Conservation (phyloP, 2,797 vertebrate genomes). For the Cynodonichthys magdalenae region DNA sequence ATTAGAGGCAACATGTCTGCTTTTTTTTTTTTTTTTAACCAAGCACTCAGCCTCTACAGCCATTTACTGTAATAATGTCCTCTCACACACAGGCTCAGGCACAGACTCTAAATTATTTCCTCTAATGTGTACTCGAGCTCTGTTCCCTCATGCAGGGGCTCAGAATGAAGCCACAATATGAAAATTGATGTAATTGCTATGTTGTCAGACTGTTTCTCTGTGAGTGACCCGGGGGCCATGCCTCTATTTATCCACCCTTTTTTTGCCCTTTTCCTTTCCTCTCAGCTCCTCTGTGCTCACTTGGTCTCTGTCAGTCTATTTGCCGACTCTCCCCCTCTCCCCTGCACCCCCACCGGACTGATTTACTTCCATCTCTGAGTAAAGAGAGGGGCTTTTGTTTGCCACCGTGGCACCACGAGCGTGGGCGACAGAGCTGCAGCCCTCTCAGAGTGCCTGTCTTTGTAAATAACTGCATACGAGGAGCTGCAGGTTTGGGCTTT, state of each 20-base stretch:
- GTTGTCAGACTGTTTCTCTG: constrained; percentile 54
- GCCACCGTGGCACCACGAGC: constrained; percentile 43
- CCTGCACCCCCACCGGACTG: constrained; percentile 52
- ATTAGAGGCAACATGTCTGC: constrained; percentile 41
- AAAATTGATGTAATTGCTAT: constrained; percentile 67
- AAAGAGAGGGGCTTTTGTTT: constrained; percentile 66
- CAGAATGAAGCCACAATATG: constrained; percentile 48
- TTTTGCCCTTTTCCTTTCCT: constrained; percentile 16
- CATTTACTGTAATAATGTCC: constrained; percentile 65
- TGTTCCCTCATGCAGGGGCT: constrained; percentile 31
- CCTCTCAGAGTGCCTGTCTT: not conserved
- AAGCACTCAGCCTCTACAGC: constrained; percentile 42
- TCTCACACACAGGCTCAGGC: constrained; percentile 52
- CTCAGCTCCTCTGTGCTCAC: constrained; percentile 21
- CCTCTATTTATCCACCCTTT: constrained; percentile 17
- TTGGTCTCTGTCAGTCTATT: constrained; percentile 39
- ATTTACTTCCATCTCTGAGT: constrained; percentile 53
- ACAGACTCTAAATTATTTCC: constrained; percentile 51
- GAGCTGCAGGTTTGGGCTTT: too few relatives aligned
- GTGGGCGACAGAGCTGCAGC: constrained; percentile 37
- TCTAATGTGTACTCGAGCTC: constrained; percentile 45
- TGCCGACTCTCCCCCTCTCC: constrained; percentile 21
- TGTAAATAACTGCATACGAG: too few relatives aligned
- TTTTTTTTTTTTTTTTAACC: constrained; percentile 15
- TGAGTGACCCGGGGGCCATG: constrained; percentile 39